Evolutionary conservation across 2,113 vertebrate genomes (phyloP), one percentile per base, ranked within the genome.

Genomic region (Trichomycterus rosablanca): DNA sequence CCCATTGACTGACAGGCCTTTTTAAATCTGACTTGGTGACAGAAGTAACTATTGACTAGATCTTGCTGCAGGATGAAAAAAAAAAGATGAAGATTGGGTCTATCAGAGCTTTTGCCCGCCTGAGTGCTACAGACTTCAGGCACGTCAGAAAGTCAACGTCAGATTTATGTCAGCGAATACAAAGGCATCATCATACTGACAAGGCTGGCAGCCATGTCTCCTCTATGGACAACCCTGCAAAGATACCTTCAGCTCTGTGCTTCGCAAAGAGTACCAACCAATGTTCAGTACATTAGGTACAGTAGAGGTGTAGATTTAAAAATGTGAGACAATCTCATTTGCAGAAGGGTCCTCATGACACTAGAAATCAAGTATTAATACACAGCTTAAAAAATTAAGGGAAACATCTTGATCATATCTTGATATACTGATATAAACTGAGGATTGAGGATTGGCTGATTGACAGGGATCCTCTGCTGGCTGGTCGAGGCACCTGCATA

Each of bases 111-210:
- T 40, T 26, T 7, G 23, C 49, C 44, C 39, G 2, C 35, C 5
- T 26, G 53, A 26, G 22, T 42, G 32, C 12, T 66, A 22, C n/a
- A 37, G n/a, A 39, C 23, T 42, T 35, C 30, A 52, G 14, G 37
- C 20, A 14, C 35, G 23, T 45, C 26, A 30, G 42, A 19, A 37
- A 61, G 46, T 66, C 75, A 67, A 71, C 24, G 22, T 61, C 70
- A 73, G 70, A 74, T 46, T 26, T 9, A 22, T 28, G 62, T 64
- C 62, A 64, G 30, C 30, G 20, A 37, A 45, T 35, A 19, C 44
- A 45, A 45, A 19, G 61, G 40, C 52, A n/a, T 32, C 52, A 24
- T 63, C 61, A 24, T 35, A 5, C 50, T 19, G 61, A 45, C 50
- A 6, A 14, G 3, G 24, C 20, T 54, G 61, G 28, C 30, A 53